Base-by-base conservation (phyloP, 1,140 invertebrate species). In the Pseudomyrmex gracilis region DNA sequence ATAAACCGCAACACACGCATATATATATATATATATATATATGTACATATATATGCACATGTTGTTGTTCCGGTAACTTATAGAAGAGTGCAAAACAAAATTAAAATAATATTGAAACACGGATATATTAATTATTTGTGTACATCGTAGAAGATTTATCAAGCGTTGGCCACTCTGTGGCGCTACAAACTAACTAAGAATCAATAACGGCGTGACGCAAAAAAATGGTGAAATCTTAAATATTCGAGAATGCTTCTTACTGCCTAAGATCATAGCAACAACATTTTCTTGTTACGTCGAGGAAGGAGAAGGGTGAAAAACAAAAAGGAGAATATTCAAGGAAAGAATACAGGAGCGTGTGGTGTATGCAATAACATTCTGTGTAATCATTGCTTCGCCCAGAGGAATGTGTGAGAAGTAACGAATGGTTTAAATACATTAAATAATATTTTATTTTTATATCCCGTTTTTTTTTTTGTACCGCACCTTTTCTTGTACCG, bases 391-490 rank as follows among this genome's bases (percentile, higher is more conserved):
- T 64, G 47, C 45, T 17, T 80, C 34, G 20, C 60, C 22, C 47
- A 34, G 55, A 17, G 51, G 70, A 60, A 74, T 12, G 49, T 57
- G 49, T 63, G 55, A 13, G 66, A 20, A 57, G 55, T 17, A 34
- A 63, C 89, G 88, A 90, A 88, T 90, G 87, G 76, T 68, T 86
- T 80, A 86, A 67, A 76, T 86, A 86, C 71, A 49, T 87, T 87
- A 86, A 85, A 82, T 87, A 87, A 83, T 85, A 77, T 51, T 85
- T 84, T 84, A 84, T 85, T 84, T 84, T 34, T 34, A 34, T 34
- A 76, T 83, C 74, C 83, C 70, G 87, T 90, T 60, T 34, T 34
- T 34, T 34, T 24, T 34, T 34, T 90, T 90, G 89, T 90, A 90
- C 89, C 89, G 86, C 86, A 85, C 83, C 84, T 66, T 84, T 77